Percentiles rank a stretch among this genome's conserved stretches.
Conservation (phyloP, 2,797 vertebrate species). For the Moxostoma hubbsi region DNA sequence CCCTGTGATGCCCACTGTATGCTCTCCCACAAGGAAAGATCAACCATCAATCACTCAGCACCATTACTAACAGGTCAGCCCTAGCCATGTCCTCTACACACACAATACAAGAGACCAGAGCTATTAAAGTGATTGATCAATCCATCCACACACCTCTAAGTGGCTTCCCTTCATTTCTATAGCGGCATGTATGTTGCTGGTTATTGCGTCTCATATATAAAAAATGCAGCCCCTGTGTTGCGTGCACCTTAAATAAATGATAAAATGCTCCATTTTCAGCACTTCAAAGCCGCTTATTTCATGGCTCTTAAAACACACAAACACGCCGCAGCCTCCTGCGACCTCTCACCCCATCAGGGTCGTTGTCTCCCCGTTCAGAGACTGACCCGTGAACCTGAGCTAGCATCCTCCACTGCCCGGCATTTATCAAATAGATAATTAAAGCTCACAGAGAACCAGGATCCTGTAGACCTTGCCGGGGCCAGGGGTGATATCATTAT, state of each 20-base stretch:
- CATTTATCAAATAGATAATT: slow-evolving; percentile 70
- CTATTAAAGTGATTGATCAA: slow-evolving; percentile 75
- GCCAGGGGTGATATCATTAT: slow-evolving; percentile 75
- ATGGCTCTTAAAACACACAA: not conserved
- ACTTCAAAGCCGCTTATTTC: slow-evolving; percentile 20
- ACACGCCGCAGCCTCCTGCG: not conserved
- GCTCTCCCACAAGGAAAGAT: slow-evolving; percentile 25
- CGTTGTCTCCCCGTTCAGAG: slow-evolving; percentile 1
- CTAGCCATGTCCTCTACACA: slow-evolving; percentile 68
- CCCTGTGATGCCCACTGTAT: slow-evolving; percentile 35
- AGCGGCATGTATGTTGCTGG: slow-evolving; percentile 15
- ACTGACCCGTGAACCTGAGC: slow-evolving; percentile 9
- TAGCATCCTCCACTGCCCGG: slow-evolving; percentile 48
- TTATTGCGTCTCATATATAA: slow-evolving; percentile 32
- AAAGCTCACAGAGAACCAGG: slow-evolving; percentile 61
- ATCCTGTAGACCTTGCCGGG: slow-evolving; percentile 60
- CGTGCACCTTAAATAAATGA: slow-evolving; percentile 35
- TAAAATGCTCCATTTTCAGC: slow-evolving; percentile 6
- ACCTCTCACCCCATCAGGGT: slow-evolving; percentile 10
- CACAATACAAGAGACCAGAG: slow-evolving; percentile 63
- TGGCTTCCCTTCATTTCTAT: slow-evolving; percentile 29
- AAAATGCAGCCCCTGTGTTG: slow-evolving; percentile 11
- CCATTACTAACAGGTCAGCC: slow-evolving; percentile 53
- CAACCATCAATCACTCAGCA: slow-evolving; percentile 52
- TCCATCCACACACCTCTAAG: slow-evolving; percentile 26